These are phyloP conservation scores for Chrysaora quinquecirrha DNA, from an alignment of 30 jellyfish, hydroid and myxozoan species.

Conservation along the genomic window DNA sequence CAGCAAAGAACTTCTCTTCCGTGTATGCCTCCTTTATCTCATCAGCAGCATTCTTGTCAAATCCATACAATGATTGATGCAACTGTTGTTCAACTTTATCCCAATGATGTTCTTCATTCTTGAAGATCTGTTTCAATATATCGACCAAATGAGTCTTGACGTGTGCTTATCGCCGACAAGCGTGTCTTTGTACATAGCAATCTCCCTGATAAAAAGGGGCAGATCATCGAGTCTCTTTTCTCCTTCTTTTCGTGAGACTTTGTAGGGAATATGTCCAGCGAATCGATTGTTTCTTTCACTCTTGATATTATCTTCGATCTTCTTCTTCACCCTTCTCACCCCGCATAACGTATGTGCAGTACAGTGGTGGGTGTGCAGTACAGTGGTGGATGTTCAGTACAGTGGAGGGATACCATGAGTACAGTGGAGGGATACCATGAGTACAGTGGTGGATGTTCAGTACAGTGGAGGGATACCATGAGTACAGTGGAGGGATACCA, in stretches of 20 bases:
- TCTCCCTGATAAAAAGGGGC: slow-evolving; percentile 1
- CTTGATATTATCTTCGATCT: neutral
- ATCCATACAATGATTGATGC: neutral
- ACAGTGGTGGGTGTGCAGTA: too few species aligned
- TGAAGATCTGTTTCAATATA: slow-evolving; percentile 9
- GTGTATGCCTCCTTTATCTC: neutral
- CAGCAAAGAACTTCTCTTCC: neutral
- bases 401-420: too few species aligned
- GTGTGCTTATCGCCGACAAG: neutral
- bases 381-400: too few species aligned
- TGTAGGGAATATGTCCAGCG: neutral
- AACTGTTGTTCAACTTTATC: slow-evolving; percentile 2
- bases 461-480: too few species aligned
- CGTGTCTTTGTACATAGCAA: slow-evolving; percentile 17
- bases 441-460: too few species aligned
- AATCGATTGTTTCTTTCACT: neutral
- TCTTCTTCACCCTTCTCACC: neutral
- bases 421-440: too few species aligned
- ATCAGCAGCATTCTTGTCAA: neutral
- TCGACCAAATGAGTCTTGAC: slow-evolving; percentile 17
- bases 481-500: too few species aligned
- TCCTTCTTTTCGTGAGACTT: neutral
- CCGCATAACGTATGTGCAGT: neutral
- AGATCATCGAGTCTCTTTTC: neutral
- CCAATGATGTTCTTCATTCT: slow-evolving; percentile 21